Evolutionary conservation across 2,113 vertebrate species (phyloP).

Genomic region (Toxotes chatareus): DNA sequence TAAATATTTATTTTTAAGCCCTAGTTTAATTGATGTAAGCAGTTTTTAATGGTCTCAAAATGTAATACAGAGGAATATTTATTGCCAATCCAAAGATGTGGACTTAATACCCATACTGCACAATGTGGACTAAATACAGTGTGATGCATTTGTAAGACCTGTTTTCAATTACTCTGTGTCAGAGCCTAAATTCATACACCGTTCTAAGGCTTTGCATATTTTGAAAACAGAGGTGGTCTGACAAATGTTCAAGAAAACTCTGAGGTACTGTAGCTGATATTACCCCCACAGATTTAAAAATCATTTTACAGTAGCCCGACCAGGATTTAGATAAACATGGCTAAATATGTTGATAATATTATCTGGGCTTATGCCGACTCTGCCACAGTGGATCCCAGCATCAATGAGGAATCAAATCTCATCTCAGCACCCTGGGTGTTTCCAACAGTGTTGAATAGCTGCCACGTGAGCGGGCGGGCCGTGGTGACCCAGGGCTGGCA

Average conservation of each 20-base stretch:
- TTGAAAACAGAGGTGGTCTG: neutral
- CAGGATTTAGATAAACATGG: conserved; percentile 14
- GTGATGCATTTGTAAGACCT: neutral
- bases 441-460: conserved; percentile 36
- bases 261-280: neutral
- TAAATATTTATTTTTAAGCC: too few species aligned
- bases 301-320: conserved; percentile 8
- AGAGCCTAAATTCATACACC: neutral
- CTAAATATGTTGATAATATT: conserved; percentile 15
- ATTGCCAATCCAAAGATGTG: neutral
- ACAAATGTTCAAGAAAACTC: neutral
- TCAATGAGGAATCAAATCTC: conserved; percentile 38
- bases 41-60: too few species aligned
- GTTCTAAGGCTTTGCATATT: neutral
- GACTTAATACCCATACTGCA: neutral
- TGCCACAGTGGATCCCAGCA: neutral
- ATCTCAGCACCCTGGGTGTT: conserved; percentile 10
- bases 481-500: conserved; percentile 47
- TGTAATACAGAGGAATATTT: neutral
- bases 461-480: conserved; percentile 45
- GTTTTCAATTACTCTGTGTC: neutral
- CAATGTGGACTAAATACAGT: neutral
- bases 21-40: too few species aligned
- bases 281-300: neutral
- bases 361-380: conserved; percentile 12